These are phyloP conservation scores for Myxocyprinus asiaticus DNA, from an alignment of 2,113 vertebrate genomes.

Conservation along the genomic window DNA sequence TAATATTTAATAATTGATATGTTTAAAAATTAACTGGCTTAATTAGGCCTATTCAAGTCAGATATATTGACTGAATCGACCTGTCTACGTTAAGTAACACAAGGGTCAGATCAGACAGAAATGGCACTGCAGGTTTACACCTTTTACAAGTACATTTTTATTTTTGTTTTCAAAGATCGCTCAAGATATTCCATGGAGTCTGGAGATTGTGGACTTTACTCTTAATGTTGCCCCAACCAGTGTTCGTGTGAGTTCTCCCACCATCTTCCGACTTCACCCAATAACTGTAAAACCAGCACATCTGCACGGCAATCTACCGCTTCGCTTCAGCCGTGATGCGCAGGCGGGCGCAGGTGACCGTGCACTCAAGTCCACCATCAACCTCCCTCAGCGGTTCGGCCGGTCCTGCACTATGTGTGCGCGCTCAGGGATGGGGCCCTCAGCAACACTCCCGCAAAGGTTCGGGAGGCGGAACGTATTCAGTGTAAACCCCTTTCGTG, in stretches of 20 bases:
- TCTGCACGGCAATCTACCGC: constrained; percentile 66
- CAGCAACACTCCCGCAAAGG: constrained; percentile 54
- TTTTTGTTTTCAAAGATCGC: not conserved
- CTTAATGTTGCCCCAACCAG: constrained; percentile 54
- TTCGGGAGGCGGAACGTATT: constrained; percentile 52
- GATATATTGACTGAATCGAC: too few species aligned
- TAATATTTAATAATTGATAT: too few species aligned
- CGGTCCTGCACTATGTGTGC: constrained; percentile 61
- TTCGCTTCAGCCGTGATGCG: constrained; percentile 70
- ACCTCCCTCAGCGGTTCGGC: constrained; percentile 76
- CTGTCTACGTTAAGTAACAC: too few species aligned
- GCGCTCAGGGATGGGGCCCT: not conserved
- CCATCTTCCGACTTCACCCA: constrained; percentile 63
- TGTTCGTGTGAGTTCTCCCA: constrained; percentile 56
- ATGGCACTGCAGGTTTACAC: not conserved
- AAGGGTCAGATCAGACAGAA: too few species aligned
- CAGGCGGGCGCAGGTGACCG: not conserved
- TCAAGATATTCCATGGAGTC: constrained; percentile 62
- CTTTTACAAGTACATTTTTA: not conserved
- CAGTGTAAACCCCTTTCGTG: constrained; percentile 47
- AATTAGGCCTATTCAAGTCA: too few species aligned
- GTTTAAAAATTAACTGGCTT: too few species aligned
- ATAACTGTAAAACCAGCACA: constrained; percentile 53
- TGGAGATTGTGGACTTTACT: constrained; percentile 63
- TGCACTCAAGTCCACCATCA: constrained; percentile 56